These are phyloP conservation scores for Nasonia giraulti DNA, from an alignment of 1,140 invertebrate genomes.

Conservation along the genomic window DNA sequence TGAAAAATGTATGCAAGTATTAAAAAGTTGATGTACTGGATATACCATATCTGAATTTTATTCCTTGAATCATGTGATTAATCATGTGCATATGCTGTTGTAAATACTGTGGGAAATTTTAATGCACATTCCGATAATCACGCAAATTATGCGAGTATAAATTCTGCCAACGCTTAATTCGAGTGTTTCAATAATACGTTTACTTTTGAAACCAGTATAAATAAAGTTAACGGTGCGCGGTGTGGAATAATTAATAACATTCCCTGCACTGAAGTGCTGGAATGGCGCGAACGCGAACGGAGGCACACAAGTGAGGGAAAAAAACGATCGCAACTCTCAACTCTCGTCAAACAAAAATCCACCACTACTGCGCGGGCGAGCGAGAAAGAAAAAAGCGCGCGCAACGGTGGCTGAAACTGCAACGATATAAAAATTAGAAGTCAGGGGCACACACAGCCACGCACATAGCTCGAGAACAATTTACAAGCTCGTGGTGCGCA, in stretches of 20 bases:
- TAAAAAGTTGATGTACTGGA: too few relatives aligned
- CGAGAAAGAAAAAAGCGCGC: too few relatives aligned
- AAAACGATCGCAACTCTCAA: neutral
- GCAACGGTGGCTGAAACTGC: neutral
- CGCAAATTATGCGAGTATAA: too few relatives aligned
- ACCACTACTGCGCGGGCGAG: neutral
- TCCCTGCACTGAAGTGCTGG: neutral
- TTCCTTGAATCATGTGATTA: too few relatives aligned
- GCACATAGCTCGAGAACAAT: neutral
- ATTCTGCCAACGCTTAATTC: neutral
- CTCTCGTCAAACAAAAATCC: slow-evolving; percentile 4
- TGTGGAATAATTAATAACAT: neutral
- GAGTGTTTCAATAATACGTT: neutral
- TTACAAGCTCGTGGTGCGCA: neutral
- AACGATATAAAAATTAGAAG: slow-evolving; percentile 16
- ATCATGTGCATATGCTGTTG: too few relatives aligned
- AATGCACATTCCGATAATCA: too few relatives aligned
- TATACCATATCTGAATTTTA: too few relatives aligned
- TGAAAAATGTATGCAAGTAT: too few relatives aligned
- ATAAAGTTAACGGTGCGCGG: neutral
- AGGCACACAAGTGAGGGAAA: neutral
- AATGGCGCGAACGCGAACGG: neutral
- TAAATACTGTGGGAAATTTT: too few relatives aligned
- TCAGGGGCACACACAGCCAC: neutral
- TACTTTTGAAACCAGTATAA: neutral